A percentile compares a stretch with the other conserved stretches of the same genome.
Conservation (phyloP, 1,140 invertebrate genomes). For the Temnothorax longispinosus region DNA sequence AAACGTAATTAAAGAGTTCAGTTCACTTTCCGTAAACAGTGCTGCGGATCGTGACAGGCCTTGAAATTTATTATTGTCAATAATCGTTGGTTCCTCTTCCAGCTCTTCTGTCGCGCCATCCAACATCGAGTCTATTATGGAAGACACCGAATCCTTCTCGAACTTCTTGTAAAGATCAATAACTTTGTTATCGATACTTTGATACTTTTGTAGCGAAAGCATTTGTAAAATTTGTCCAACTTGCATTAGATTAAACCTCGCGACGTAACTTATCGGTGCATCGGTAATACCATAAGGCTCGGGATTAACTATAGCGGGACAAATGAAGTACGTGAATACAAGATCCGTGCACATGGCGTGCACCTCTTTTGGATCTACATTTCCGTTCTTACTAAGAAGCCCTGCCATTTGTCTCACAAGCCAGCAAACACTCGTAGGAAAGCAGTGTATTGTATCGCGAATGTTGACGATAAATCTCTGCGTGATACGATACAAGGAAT, state of each 20-base stretch:
- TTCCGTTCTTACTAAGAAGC: slow-evolving; percentile 88
- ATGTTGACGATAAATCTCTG: slow-evolving; percentile 94
- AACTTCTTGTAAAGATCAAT: slow-evolving; percentile 92
- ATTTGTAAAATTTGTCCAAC: slow-evolving; percentile 96
- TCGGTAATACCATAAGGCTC: slow-evolving; percentile 98
- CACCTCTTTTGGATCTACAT: slow-evolving; percentile 89
- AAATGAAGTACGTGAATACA: slow-evolving; percentile 97
- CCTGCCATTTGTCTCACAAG: slow-evolving; percentile 92
- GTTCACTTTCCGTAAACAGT: slow-evolving; percentile 89
- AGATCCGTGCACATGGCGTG: slow-evolving; percentile 96
- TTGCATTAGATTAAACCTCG: slow-evolving; percentile 97
- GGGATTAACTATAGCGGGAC: slow-evolving; percentile 98
- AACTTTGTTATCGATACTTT: slow-evolving; percentile 91
- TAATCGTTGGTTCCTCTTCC: slow-evolving; percentile 86
- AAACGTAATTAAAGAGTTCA: slow-evolving; percentile 88
- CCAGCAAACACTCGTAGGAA: slow-evolving; percentile 94
- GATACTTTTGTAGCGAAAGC: slow-evolving; percentile 93
- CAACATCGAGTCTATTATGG: slow-evolving; percentile 90
- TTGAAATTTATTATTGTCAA: slow-evolving; percentile 87
- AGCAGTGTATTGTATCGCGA: slow-evolving; percentile 95
- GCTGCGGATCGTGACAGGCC: slow-evolving; percentile 88
- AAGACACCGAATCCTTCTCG: slow-evolving; percentile 91
- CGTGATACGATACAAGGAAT: slow-evolving; percentile 92
- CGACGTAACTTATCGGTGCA: slow-evolving; percentile 95
- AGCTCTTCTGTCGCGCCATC: slow-evolving; percentile 87